These are phyloP conservation scores for Empidonax traillii DNA, from an alignment of 2,113 vertebrate genomes.

Conservation along the genomic window DNA sequence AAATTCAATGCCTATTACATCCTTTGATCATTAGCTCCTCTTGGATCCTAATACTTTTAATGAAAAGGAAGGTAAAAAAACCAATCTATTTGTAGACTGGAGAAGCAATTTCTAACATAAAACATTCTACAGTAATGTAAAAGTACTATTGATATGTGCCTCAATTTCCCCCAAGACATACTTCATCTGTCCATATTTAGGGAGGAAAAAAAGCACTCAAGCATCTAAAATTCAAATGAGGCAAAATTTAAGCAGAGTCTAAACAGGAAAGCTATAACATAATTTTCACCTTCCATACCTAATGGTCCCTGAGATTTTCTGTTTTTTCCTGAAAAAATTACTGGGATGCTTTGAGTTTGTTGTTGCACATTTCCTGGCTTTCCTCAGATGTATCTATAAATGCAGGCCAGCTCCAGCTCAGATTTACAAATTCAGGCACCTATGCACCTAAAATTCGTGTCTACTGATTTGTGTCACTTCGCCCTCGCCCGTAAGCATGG, in stretches of 20 bases:
- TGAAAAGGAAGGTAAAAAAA: background rate
- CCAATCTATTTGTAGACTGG: background rate
- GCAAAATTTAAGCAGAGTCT: background rate
- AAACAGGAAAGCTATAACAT: background rate
- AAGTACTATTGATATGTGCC: background rate
- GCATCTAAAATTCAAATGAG: background rate
- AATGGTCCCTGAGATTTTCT: background rate
- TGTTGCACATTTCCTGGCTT: rapidly evolving
- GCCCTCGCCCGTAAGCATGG: rapidly evolving
- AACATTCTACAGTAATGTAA: background rate
- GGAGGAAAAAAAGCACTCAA: background rate
- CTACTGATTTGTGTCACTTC: background rate
- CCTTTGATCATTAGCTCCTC: background rate
- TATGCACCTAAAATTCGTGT: background rate
- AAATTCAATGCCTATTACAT: background rate
- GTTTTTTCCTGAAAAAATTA: background rate
- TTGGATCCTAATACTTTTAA: background rate
- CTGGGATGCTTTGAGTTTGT: background rate
- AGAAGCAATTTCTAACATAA: background rate
- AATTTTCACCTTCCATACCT: background rate
- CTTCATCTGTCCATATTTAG: background rate
- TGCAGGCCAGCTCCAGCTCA: background rate
- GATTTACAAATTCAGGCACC: background rate
- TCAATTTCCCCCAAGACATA: background rate
- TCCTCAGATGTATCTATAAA: background rate